Evolutionary conservation across 1,140 invertebrate species (phyloP).

Genomic region (Dreissena rostriformis): DNA sequence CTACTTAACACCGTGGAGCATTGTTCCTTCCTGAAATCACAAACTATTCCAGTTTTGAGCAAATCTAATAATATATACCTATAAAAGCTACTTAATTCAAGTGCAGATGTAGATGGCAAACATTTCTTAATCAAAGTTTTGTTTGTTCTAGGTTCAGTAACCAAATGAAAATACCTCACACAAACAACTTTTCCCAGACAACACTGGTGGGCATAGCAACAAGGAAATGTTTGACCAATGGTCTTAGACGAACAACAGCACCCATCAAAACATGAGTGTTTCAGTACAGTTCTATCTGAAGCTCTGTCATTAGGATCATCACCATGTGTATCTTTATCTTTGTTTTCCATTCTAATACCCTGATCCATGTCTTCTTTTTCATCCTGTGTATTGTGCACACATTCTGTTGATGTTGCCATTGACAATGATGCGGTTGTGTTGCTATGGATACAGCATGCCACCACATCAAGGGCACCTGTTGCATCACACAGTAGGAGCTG

Average conservation of each 20-base stretch:
- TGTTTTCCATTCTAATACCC: background rate
- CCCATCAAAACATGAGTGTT: slow-evolving; percentile 1
- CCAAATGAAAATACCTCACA: background rate
- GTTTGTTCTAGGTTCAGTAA: slow-evolving; percentile 10
- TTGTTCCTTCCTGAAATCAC: background rate
- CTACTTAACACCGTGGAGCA: background rate
- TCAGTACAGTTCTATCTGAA: background rate
- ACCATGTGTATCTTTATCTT: background rate
- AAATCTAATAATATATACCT: slow-evolving; percentile 26
- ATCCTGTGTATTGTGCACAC: background rate
- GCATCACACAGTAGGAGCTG: slow-evolving; percentile 14
- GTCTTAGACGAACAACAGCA: slow-evolving; percentile 1
- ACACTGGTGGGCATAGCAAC: slow-evolving; percentile 35
- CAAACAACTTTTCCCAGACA: slow-evolving; percentile 35
- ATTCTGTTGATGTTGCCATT: background rate
- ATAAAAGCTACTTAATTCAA: background rate
- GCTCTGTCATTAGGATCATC: background rate
- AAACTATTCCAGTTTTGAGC: slow-evolving; percentile 13
- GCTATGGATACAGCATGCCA: slow-evolving; percentile 38
- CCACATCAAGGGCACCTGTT: slow-evolving; percentile 20
- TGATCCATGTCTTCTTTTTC: background rate
- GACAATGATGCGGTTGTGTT: background rate
- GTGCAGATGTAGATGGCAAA: background rate
- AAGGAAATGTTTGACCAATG: slow-evolving; percentile 21
- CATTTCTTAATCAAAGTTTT: background rate